Base-by-base conservation (phyloP, 2,113 vertebrate genomes). In the Psilopogon haemacephalus region DNA sequence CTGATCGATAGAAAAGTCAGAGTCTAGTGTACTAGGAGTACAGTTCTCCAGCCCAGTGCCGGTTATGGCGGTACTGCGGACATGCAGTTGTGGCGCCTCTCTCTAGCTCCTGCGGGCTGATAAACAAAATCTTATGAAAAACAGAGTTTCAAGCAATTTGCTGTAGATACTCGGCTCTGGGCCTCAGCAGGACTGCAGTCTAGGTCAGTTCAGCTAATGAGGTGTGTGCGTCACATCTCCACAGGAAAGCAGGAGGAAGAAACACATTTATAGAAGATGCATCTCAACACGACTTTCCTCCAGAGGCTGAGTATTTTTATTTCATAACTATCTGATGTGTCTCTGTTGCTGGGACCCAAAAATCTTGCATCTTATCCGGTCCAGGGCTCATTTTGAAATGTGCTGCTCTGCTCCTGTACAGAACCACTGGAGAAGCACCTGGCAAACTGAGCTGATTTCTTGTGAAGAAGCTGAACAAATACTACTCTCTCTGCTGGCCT, bases 171-270 rank as follows among this genome's bases (percentile, higher is more conserved):
- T 58, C 0, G 2, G 24, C 46, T 80, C 50, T 40, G 38, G n/a
- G 7, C 16, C 8, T 73, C 0, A 0, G 12, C 8, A 15, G 59
- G n/a, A 9, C 15, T 27, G 50, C 15, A 8, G 24, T 28, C 12
- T 20, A 32, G 12, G 46, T 48, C 35, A 44, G 33, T 24, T 54
- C 56, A 58, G 37, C 59, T 59, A 44, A 30, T 8, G 10, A 44
- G 28, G 9, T 15, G 8, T 13, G 15, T 11, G 6, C 0, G 0
- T 12, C 71, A 30, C 38, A 32, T 15, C 32, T n/a, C 55, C 69
- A 10, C 24, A 40, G 33, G 24, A 58, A 80, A 76, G 55, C 50
- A 50, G n/a, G 27, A 70, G 40, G 14, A 52, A 59, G 40, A 32
- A 13, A 32, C 8, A 44, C 24, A 6, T 46, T 46, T 40, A 33